phyloP scores from a whole-genome alignment of 2,797 vertebrate species.

The Melopsittacus undulatus region DNA sequence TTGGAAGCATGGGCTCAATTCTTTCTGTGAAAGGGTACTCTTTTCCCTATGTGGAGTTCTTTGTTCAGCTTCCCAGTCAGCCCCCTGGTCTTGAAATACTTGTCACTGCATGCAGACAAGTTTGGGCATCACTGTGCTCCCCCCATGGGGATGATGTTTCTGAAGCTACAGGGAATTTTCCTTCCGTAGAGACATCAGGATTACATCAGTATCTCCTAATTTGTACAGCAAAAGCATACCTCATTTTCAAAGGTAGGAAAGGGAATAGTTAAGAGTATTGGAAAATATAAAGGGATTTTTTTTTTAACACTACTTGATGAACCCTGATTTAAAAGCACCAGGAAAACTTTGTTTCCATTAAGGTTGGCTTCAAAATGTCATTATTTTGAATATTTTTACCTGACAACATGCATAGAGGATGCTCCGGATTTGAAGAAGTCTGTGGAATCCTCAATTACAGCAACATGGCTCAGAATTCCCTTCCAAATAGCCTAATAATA shows the following conservation, averaged over 20 bases:
- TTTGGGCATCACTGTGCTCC: neutral
- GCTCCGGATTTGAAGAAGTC: conserved; percentile 98
- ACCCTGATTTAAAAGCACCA: neutral
- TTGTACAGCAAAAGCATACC: neutral
- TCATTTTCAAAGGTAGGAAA: neutral
- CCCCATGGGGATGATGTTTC: neutral
- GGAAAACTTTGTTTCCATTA: neutral
- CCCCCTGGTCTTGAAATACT: neutral
- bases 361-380: neutral
- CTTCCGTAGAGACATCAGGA: neutral
- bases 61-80: neutral
- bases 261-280: neutral
- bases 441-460: conserved; percentile 85
- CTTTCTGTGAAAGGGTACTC: neutral
- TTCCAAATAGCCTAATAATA: conserved; percentile 88
- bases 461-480: conserved; percentile 89
- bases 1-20: neutral
- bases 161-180: neutral
- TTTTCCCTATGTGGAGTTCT: neutral
- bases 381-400: conserved; percentile 76
- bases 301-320: neutral
- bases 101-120: neutral
- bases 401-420: conserved; percentile 96
- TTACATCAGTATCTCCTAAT: neutral
- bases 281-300: neutral